phyloP scores from a whole-genome alignment of 2,797 vertebrate genomes.

The Pterois miles region DNA sequence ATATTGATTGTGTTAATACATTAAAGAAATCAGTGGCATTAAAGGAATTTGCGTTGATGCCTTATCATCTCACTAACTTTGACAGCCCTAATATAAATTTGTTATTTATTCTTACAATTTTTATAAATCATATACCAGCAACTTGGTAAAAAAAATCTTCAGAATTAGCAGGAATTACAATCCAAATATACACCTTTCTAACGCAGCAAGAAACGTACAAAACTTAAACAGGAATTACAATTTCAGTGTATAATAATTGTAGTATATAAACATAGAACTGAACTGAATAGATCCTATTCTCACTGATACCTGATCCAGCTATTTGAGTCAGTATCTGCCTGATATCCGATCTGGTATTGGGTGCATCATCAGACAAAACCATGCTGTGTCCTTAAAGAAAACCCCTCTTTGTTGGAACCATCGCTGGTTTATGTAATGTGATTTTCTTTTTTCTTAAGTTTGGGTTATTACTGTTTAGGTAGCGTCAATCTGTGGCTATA shows the following conservation, averaged over 20 bases:
- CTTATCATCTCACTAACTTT: fast-evolving
- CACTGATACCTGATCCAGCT: too few relatives aligned
- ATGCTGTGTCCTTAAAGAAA: background rate
- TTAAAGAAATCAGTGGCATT: background rate
- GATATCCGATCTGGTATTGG: background rate
- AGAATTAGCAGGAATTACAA: background rate
- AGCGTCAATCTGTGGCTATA: background rate
- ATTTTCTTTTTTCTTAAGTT: constrained; percentile 15
- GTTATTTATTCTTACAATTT: background rate
- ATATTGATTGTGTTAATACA: background rate
- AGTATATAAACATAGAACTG: background rate
- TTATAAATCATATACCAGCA: background rate
- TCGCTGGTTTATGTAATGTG: background rate
- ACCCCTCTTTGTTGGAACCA: background rate
- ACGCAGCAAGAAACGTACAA: background rate
- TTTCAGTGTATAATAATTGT: background rate
- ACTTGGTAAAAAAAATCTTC: background rate
- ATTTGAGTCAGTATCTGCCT: background rate
- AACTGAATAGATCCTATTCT: too few relatives aligned
- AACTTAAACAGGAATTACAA: background rate
- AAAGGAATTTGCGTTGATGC: background rate
- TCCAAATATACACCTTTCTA: background rate
- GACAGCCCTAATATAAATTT: background rate
- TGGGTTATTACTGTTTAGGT: constrained; percentile 48
- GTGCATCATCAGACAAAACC: background rate